Base-by-base conservation (phyloP, 2,888 invertebrate genomes). In the Mythimna lalbum region DNA sequence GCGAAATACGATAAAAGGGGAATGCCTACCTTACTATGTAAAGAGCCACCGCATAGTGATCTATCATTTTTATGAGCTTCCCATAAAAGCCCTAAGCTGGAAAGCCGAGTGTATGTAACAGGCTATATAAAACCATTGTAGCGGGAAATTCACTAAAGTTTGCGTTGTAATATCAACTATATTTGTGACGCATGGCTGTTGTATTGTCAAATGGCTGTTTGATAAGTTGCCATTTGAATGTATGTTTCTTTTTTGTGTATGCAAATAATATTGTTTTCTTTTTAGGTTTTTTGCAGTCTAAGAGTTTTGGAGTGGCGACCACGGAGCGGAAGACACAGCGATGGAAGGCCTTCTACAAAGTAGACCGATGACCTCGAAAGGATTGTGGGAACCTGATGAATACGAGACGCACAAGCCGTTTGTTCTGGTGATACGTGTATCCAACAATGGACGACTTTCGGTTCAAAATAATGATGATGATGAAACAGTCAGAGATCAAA, bases 61-160 rank as follows among this genome's bases (percentile, higher is more conserved):
- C 92, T 93, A 94, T 95, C 94, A 95, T 93, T 94, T 95, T 95
- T 95, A 95, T 93, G 94, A 92, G 90, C 90, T 86, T 63, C 88
- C 93, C 93, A 93, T 94, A 94, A 93, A 93, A 90, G 91, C 90
- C 86, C 86, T 91, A 91, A 93, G 93, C 93, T 88, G 86, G 90
- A 90, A 92, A 93, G 91, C 93, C 94, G 91, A 93, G 94, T 94
- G 94, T 93, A 91, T 92, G 92, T 93, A 94, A 94, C 92, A 92
- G 93, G 94, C 93, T 93, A 92, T 93, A 93, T 93, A 91, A 93
- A 93, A 92, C 89, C 92, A 89, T 91, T 93, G 92, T 90, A 88
- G 86, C 89, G 90, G 84, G 82, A 89, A 92, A 94, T 93, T 93
- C 90, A 92, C 90, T 91, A 89, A 90, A 91, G 87, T 92, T 92